Evolutionary conservation across 2,797 vertebrate species (phyloP).

Genomic region (Falco novaeseelandiae): DNA sequence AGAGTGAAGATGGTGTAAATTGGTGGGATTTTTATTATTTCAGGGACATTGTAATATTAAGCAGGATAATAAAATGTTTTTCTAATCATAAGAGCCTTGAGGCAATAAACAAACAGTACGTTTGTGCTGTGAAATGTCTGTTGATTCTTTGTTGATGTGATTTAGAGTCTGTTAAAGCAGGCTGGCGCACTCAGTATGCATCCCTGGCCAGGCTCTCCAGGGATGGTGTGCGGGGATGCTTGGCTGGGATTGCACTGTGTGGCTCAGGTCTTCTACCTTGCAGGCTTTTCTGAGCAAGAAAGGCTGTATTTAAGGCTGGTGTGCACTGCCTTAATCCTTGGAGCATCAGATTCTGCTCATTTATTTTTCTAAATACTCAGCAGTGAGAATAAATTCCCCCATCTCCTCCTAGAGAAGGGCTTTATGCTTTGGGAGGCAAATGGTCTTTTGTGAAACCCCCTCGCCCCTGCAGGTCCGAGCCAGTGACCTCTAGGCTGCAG

Average conservation of each 20-base stretch:
- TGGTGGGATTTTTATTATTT: background rate
- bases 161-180: background rate
- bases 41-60: background rate
- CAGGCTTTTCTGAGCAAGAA: background rate
- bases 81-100: background rate
- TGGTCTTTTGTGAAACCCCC: background rate
- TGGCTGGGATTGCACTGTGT: rapidly evolving
- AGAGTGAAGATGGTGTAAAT: background rate
- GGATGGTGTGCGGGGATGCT: background rate
- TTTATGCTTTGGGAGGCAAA: background rate
- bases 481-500: background rate
- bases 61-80: conserved; percentile 6
- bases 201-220: background rate
- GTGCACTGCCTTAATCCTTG: rapidly evolving
- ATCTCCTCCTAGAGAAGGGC: background rate
- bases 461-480: background rate
- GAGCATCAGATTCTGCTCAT: background rate
- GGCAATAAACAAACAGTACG: background rate
- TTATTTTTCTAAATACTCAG: background rate
- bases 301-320: rapidly evolving
- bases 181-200: rapidly evolving
- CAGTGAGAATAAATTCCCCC: background rate
- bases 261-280: background rate
- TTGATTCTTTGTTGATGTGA: background rate
- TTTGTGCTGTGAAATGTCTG: background rate